phyloP scores from a whole-genome alignment of 1,140 invertebrate genomes.

The Panonychus citri region DNA sequence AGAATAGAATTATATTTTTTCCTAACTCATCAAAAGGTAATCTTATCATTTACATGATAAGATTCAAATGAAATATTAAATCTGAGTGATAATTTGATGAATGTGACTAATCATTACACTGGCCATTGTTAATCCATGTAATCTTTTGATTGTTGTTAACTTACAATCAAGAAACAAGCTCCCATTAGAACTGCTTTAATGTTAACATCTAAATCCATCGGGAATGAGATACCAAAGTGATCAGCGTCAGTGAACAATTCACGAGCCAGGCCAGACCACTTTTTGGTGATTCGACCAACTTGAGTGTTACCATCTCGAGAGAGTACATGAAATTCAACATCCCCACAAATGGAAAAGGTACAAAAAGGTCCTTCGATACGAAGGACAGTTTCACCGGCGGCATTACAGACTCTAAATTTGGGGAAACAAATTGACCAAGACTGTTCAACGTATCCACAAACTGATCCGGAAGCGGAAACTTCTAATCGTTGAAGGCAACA shows the following conservation, averaged over 20 bases:
- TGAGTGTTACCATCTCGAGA: slow-evolving; percentile 5
- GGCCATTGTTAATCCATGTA: not conserved
- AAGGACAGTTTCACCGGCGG: slow-evolving; percentile 45
- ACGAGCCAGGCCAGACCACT: slow-evolving; percentile 41
- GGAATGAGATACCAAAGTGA: slow-evolving; percentile 51
- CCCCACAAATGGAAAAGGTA: slow-evolving; percentile 50
- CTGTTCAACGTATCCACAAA: slow-evolving; percentile 54
- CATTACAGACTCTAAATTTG: slow-evolving; percentile 51
- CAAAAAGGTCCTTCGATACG: slow-evolving; percentile 61
- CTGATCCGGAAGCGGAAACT: slow-evolving; percentile 36
- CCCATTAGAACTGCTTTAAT: slow-evolving; percentile 54
- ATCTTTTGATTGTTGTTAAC: too few species aligned
- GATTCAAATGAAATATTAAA: too few species aligned
- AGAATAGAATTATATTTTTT: too few species aligned
- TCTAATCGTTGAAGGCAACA: slow-evolving; percentile 59
- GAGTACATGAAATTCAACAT: slow-evolving; percentile 39
- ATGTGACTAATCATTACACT: not conserved
- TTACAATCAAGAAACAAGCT: slow-evolving; percentile 27
- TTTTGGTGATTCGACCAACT: slow-evolving; percentile 49
- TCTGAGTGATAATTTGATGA: too few species aligned
- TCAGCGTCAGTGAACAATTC: slow-evolving; percentile 50
- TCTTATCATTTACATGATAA: too few species aligned
- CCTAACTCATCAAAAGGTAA: too few species aligned
- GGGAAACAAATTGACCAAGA: slow-evolving; percentile 58
- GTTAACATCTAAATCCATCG: slow-evolving; percentile 49